A percentile compares a stretch with the other conserved stretches of the same genome.
Evolutionary conservation across 2,888 invertebrate genomes (phyloP).

Genomic region (Melanargia galathea): DNA sequence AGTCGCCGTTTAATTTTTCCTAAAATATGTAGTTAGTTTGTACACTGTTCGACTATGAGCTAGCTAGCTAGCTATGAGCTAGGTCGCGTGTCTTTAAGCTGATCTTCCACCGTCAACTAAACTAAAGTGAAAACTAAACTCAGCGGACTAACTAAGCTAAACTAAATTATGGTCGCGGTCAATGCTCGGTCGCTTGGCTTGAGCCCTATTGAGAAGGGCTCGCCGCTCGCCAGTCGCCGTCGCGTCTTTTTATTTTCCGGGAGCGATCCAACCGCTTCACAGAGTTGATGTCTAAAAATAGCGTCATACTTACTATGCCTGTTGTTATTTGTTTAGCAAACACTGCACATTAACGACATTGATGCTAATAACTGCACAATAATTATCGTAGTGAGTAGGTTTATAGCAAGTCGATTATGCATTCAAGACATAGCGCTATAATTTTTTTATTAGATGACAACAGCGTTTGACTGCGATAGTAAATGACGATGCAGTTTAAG

Average conservation of each 20-base stretch:
- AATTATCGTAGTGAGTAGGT: neutral
- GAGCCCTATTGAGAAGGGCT: slow-evolving; percentile 49
- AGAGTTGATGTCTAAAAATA: slow-evolving; percentile 52
- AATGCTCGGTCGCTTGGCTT: slow-evolving; percentile 32
- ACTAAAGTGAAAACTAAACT: too few relatives aligned
- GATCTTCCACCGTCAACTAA: too few relatives aligned
- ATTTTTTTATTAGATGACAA: neutral
- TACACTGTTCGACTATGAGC: too few relatives aligned
- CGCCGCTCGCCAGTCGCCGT: slow-evolving; percentile 43
- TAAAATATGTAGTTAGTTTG: too few relatives aligned
- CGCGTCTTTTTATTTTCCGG: slow-evolving; percentile 49
- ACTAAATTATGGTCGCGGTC: too few relatives aligned
- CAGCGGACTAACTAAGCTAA: too few relatives aligned
- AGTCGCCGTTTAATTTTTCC: too few relatives aligned
- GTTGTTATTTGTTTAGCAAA: slow-evolving; percentile 1
- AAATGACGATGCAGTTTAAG: too few relatives aligned
- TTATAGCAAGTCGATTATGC: neutral
- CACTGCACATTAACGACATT: slow-evolving; percentile 4
- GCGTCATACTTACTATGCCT: slow-evolving; percentile 21
- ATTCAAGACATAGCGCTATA: neutral
- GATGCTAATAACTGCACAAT: neutral
- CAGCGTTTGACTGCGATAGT: too few relatives aligned
- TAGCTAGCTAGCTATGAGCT: too few relatives aligned
- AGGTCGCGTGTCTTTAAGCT: too few relatives aligned
- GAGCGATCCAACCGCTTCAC: slow-evolving; percentile 57